Evolutionary conservation across 92 coral and sea anemone genomes (phyloP), one percentile per base, ranked within the genome.

Genomic region (Zoanthus gigantus): DNA sequence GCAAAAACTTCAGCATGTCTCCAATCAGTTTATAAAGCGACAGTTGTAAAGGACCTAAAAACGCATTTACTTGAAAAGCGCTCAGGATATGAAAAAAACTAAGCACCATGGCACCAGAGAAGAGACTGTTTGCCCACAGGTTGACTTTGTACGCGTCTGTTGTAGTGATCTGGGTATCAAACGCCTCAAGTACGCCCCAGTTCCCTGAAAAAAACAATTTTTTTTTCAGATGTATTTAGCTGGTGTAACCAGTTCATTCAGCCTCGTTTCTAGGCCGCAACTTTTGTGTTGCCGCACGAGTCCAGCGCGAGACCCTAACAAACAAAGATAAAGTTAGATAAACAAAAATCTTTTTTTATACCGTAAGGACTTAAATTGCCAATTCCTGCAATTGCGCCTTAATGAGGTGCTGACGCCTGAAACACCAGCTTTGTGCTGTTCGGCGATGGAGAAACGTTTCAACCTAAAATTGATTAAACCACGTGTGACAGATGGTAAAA

Each of bases 31-130:
- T 88, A 78, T 95, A 95, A 53, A 95, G 78, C 32, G 98, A 95
- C 47, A 95, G 92, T 83, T 95, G 96, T 86, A 93, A 30, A 28
- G 98, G 98, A 16, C 96, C 98, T 72, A 95, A 78, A 8, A 87
- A 81, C 34, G 66, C 89, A 60, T 79, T 93, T 76, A 93, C 94
- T 76, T 93, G 95, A 88, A 91, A 91, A 16, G 91, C 90, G 29
- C 87, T 85, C 42, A 92, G 75, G 28, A 93, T 69, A 71, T 91
- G 95, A 17, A 93, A 86, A 83, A 93, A 91, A 48, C 95, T 91
- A 17, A 93, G 86, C 17, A 93, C 95, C 94, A 92, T 92, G 58
- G 91, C 95, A 9, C 88, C 65, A 17, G 91, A 76, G 68, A 86
- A 92, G 17, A 92, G 46, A 44, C 93, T 90, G 74, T 92, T 92